A percentile compares a stretch with the other conserved stretches of the same genome.
Conservation (phyloP, 2,113 vertebrate species). For the Climacteris rufus region DNA sequence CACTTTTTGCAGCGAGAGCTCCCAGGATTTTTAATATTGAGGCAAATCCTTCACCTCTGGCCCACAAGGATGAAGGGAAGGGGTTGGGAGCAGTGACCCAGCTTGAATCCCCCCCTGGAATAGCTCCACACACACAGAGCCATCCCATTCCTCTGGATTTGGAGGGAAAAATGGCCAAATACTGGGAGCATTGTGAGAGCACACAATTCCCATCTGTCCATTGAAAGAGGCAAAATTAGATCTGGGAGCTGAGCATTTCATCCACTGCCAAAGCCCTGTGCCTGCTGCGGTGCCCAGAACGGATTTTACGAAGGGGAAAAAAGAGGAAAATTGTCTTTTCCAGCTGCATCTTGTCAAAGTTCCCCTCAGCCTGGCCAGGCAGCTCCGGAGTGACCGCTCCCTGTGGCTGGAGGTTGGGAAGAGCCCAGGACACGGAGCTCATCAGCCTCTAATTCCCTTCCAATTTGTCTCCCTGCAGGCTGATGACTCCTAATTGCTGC, state of each 20-base stretch:
- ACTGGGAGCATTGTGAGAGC: background rate
- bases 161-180: background rate
- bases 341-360: slow-evolving; percentile 37
- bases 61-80: background rate
- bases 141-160: background rate
- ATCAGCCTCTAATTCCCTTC: background rate
- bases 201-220: slow-evolving; percentile 51
- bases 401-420: background rate
- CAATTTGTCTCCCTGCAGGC: background rate
- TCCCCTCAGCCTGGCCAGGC: background rate
- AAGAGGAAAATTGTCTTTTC: slow-evolving; percentile 31
- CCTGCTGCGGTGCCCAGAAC: background rate
- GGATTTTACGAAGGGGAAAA: background rate
- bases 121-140: background rate
- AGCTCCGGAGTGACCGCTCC: background rate
- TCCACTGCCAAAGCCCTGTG: slow-evolving; percentile 9
- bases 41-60: background rate
- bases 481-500: background rate
- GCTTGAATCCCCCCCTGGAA: background rate
- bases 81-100: background rate
- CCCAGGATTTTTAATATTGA: background rate
- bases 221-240: slow-evolving; percentile 20
- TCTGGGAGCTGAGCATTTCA: background rate
- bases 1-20: background rate
- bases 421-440: background rate